A percentile compares a stretch with the other conserved stretches of the same genome.
Evolutionary conservation across 2,888 invertebrate species (phyloP).

Genomic region (Drosophila anceps): DNA sequence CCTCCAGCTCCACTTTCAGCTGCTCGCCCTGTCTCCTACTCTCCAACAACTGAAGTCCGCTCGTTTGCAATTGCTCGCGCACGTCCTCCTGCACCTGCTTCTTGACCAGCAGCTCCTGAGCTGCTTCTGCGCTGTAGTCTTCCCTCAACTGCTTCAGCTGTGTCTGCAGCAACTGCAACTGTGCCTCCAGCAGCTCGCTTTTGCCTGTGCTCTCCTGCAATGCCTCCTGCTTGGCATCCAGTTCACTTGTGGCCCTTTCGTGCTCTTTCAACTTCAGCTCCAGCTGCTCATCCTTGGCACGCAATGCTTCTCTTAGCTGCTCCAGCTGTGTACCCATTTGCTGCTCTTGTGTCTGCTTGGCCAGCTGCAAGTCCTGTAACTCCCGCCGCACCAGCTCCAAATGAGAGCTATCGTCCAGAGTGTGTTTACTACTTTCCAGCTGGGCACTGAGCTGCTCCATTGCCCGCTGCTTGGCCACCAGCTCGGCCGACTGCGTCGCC

Average conservation of each 20-base stretch:
- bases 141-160: conserved; percentile 13
- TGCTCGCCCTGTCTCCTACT: neutral
- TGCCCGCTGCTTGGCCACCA: conserved; percentile 60
- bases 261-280: conserved; percentile 54
- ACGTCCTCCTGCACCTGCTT: no score
- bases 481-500: conserved; percentile 31
- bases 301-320: conserved; percentile 10
- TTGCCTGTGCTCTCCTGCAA: neutral
- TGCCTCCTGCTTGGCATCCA: neutral
- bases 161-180: conserved; percentile 4
- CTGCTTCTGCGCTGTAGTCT: neutral
- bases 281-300: conserved; percentile 61
- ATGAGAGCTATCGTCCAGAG: neutral
- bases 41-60: neutral
- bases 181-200: neutral
- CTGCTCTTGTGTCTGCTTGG: neutral
- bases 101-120: conserved; percentile 20
- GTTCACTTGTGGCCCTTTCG: conserved; percentile 22
- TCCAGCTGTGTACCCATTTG: neutral
- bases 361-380: neutral
- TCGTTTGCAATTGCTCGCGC: neutral
- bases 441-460: conserved; percentile 59
- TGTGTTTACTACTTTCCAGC: conserved; percentile 61
- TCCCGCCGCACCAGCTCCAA: conserved; percentile 5
- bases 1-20: conserved; percentile 33